Percentiles rank a stretch among this genome's conserved stretches.
phyloP scores from a whole-genome alignment of 2,797 vertebrate species.

The Rhinoraja longicauda region DNA sequence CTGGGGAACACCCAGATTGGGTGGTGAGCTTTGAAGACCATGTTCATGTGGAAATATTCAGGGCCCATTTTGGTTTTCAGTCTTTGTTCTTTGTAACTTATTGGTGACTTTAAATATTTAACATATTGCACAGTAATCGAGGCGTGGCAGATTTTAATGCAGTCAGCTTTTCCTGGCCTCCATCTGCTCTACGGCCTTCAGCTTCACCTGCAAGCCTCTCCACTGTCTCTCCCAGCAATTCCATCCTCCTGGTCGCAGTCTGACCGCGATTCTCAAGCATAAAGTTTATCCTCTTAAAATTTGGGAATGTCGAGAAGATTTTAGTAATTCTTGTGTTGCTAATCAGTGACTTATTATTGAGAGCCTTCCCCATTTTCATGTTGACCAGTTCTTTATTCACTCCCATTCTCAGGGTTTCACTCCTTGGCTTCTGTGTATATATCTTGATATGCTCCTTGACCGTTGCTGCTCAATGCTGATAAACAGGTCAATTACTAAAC shows the following conservation, averaged over 20 bases:
- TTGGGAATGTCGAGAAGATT: neutral
- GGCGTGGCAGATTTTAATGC: neutral
- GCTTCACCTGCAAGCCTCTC: neutral
- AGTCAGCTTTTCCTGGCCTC: neutral
- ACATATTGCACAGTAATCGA: neutral
- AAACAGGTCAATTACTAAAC: too few relatives aligned
- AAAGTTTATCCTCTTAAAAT: neutral
- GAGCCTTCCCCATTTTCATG: neutral
- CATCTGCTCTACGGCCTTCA: neutral
- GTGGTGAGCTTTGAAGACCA: too few relatives aligned
- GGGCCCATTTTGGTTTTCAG: too few relatives aligned
- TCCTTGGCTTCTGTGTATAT: neutral
- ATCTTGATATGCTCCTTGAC: too few relatives aligned
- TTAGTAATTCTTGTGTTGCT: neutral
- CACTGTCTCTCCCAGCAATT: neutral
- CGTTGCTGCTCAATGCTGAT: too few relatives aligned
- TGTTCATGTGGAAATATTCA: too few relatives aligned
- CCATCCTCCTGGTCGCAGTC: neutral
- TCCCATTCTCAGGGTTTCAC: neutral
- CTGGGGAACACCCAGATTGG: too few relatives aligned
- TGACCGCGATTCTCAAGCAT: neutral
- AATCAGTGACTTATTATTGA: neutral
- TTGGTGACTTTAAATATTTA: too few relatives aligned
- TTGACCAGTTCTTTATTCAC: neutral
- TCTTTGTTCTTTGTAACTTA: too few relatives aligned